Evolutionary conservation across 2,888 invertebrate genomes (phyloP), one percentile per base, ranked within the genome.

Genomic region (Scaptomyza cyrtandrae): DNA sequence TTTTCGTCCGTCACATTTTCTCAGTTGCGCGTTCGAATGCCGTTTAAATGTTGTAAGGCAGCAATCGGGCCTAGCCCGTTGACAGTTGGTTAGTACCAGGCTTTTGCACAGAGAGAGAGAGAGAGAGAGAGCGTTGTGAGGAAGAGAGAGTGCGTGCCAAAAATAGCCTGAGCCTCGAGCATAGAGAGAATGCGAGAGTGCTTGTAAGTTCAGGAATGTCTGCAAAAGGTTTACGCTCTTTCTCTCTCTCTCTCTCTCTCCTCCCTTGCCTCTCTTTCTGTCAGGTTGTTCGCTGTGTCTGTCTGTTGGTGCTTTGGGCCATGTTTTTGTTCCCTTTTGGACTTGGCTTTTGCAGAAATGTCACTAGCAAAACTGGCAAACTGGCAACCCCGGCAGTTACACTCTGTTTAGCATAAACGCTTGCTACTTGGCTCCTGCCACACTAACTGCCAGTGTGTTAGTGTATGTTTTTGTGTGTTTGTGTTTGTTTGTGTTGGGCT

Each of bases 341-440:
- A 72, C 73, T 87, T 78, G 76, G 80, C 76, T 79, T 80, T 76
- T 86, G 86, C 84, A 87, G 86, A 84, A 79, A 85, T 87, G 88
- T 85, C 83, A 86, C 87, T 78, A 83, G 70, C 75, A 75, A 78
- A 75, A 78, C 68, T 87, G 86, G 88, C 87, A 78, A 75, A 78
- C 68, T 87, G 86, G 88, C 88, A 82, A 87, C 88, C 89, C 83
- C 86, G 81, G 83, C 86, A 89, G 88, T 87, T 87, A 87, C 88
- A 87, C 89, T 87, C 88, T 86, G 86, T 83, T 89, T 87, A 87
- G 85, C 88, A 87, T 85, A 88, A 86, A 82, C 85, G 86, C 77
- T 88, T 88, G 88, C 88, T 88, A 88, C 85, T 85, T 88, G 84
- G 81, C 86, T 87, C 83, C 80, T 75, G 75, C 71, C 75, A 77